Base-by-base conservation (phyloP, 2,888 invertebrate species). In the Pogonocherus hispidulus region DNA sequence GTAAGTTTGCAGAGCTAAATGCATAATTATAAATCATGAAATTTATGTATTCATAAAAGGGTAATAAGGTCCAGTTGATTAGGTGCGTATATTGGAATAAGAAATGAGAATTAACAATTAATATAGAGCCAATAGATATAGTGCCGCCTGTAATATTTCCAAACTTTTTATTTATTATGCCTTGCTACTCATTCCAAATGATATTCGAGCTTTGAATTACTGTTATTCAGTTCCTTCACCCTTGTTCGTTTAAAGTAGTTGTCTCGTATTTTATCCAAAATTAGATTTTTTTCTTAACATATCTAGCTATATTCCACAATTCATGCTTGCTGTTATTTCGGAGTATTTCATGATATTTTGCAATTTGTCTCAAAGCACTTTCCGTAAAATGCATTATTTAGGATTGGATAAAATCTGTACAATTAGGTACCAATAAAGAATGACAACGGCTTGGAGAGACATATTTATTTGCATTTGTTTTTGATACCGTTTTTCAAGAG, bases 301-400 rank as follows among this genome's bases (percentile, higher is more conserved):
- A 51, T 54, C 41, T 44, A 27, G 62, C 47, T 44, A 57, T 57
- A 46, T 57, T 57, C 19, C 41, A 19, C 41, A 32, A 51, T 49
- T 51, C 54, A 54, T 60, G 63, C 56, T 67, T 51, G 8, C 27
- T 14, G 37, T 63, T 51, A 35, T 56, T 63, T 46, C 22, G 18
- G 55, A 66, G 55, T 14, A 62, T 63, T 67, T 47, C 67, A 46
- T 67, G 54, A 16, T 41, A 62, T 32, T 44, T 23, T 37, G 23
- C 62, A 51, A 49, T 62, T 49, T 62, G 54, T 62, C 56, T 41
- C 20, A n/a, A 41, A 23, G 20, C 22, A 23, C 23, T 46, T 57
- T 14, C 14, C 9, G 6, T 23, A 46, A 22, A 56, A 23, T 41
- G n/a, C n/a, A 16, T 41, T 9, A n/a, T 14, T 14, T 8, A 27